Evolutionary conservation across 2,888 invertebrate genomes (phyloP).

Genomic region (Pegoplata infirma): DNA sequence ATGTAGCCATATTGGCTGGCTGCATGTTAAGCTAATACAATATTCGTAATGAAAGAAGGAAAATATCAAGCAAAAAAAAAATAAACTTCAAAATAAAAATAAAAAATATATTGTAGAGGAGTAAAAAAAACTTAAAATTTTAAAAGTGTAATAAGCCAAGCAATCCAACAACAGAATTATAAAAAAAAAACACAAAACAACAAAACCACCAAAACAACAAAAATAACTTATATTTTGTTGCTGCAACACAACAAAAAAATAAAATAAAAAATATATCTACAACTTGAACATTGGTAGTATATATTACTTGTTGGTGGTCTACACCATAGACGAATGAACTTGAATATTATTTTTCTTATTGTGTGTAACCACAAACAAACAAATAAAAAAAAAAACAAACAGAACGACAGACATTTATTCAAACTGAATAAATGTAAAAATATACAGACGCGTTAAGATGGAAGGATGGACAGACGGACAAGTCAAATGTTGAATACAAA

Average conservation of each 20-base stretch:
- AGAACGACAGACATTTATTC: constrained; percentile 34
- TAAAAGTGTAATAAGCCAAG: constrained; percentile 53
- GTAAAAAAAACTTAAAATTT: constrained; percentile 29
- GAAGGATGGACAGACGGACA: constrained; percentile 7
- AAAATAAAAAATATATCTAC: constrained; percentile 2
- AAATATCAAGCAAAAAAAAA: no score
- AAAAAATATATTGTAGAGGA: constrained; percentile 27
- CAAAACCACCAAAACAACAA: constrained; percentile 55
- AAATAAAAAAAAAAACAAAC: constrained; percentile 21
- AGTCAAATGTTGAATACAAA: constrained; percentile 6
- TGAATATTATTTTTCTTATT: constrained; percentile 60
- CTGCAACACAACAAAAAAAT: constrained; percentile 1
- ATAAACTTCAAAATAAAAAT: constrained; percentile 20
- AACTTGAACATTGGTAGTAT: constrained; percentile 37
- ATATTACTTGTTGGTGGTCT: constrained; percentile 60
- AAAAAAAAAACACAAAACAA: constrained; percentile 4
- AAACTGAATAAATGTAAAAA: constrained; percentile 15
- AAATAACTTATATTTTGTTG: constrained; percentile 29
- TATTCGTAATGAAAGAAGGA: constrained; percentile 38
- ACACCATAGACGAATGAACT: constrained; percentile 61
- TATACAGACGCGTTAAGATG: background rate
- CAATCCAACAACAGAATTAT: constrained; percentile 8
- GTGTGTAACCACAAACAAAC: constrained; percentile 55
- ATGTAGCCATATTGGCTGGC: constrained; percentile 58
- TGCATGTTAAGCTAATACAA: constrained; percentile 35